These are phyloP conservation scores for Drosophila diplacantha DNA, from an alignment of 2,888 invertebrate species.

Conservation along the genomic window DNA sequence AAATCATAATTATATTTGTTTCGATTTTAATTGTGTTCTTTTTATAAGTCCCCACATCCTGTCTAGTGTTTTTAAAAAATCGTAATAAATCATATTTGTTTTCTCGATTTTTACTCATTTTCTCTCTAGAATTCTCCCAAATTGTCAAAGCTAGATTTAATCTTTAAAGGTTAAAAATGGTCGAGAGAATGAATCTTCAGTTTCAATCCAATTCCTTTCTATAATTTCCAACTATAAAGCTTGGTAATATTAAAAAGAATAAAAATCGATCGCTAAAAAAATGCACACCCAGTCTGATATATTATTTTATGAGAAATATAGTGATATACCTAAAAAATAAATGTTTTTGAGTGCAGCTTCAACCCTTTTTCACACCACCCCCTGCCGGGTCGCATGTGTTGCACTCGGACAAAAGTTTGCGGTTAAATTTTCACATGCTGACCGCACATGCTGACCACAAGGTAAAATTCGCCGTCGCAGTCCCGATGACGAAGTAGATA, in stretches of 20 bases:
- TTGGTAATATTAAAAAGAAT: too few species aligned
- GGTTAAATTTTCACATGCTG: constrained; percentile 57
- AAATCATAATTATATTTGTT: too few species aligned
- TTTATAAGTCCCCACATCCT: too few species aligned
- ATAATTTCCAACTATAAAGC: not conserved
- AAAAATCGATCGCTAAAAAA: not conserved
- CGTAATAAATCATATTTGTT: too few species aligned
- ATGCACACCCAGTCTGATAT: not conserved
- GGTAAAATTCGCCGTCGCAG: constrained; percentile 61
- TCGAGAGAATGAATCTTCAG: too few species aligned
- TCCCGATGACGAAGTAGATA: constrained; percentile 68
- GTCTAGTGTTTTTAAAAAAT: too few species aligned
- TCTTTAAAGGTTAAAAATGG: too few species aligned
- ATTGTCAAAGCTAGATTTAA: too few species aligned
- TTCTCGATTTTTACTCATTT: too few species aligned
- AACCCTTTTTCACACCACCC: constrained; percentile 1
- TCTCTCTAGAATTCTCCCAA: too few species aligned
- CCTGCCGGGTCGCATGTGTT: constrained; percentile 41
- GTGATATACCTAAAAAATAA: not conserved
- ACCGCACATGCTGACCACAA: constrained; percentile 50
- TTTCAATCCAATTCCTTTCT: too few species aligned
- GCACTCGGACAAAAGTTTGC: constrained; percentile 58
- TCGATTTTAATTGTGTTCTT: too few species aligned
- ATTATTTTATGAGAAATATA: not conserved
- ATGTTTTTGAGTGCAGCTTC: constrained; percentile 7